phyloP scores from a whole-genome alignment of 2,113 vertebrate genomes.

The Silurus meridionalis region DNA sequence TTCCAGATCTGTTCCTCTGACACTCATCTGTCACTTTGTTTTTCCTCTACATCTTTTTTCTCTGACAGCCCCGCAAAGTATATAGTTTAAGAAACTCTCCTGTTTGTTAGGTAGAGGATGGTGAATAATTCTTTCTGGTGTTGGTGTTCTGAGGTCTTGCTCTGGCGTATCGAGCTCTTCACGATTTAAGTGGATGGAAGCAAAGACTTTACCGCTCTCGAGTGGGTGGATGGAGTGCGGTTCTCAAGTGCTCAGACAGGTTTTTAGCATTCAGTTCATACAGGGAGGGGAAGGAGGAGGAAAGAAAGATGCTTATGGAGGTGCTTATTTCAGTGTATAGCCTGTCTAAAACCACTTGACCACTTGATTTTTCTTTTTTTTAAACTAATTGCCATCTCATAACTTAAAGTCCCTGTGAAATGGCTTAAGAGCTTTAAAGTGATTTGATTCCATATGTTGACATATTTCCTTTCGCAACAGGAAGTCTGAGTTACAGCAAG shows the following conservation, averaged over 20 bases:
- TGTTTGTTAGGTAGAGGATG: neutral
- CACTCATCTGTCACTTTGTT: neutral
- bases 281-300: constrained; percentile 22
- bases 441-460: neutral
- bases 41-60: neutral
- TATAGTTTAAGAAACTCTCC: neutral
- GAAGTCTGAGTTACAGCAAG: neutral
- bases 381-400: neutral
- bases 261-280: constrained; percentile 47
- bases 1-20: constrained; percentile 7
- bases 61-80: neutral
- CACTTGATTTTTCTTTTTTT: neutral
- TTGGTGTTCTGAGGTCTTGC: constrained; percentile 10
- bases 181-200: constrained; percentile 43
- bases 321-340: constrained; percentile 35
- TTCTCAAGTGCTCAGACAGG: constrained; percentile 40
- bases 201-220: constrained; percentile 37
- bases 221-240: constrained; percentile 48
- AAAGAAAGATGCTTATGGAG: constrained; percentile 27
- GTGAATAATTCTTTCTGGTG: constrained; percentile 33
- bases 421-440: neutral
- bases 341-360: neutral
- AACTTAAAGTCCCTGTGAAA: constrained; percentile 2
- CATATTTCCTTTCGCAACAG: neutral
- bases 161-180: constrained; percentile 14